Percentiles rank a stretch among this genome's conserved stretches.
phyloP scores from a whole-genome alignment of 2,888 invertebrate species.

The Clepsis dumicolana region DNA sequence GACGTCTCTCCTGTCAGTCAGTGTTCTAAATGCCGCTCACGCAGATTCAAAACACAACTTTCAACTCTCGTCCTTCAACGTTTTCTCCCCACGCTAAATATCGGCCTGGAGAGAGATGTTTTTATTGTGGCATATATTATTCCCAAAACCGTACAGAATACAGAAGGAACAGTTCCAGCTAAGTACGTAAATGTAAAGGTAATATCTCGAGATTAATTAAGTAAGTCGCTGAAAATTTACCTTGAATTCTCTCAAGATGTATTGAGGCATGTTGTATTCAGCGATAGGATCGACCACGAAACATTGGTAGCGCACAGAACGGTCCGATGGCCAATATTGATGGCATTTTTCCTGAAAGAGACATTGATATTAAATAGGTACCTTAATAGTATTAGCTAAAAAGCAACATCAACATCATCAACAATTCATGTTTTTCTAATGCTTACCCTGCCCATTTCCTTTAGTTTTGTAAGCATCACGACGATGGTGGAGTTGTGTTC shows the following conservation, averaged over 20 bases:
- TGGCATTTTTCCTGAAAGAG: conserved; percentile 96
- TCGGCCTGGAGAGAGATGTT: no score
- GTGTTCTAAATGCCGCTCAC: no score
- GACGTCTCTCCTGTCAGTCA: no score
- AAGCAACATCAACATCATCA: not conserved
- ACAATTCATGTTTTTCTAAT: conserved; percentile 4
- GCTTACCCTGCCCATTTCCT: conserved; percentile 98
- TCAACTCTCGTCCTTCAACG: no score
- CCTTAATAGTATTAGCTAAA: conserved; percentile 4
- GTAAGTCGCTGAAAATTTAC: conserved; percentile 58
- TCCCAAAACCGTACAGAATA: no score
- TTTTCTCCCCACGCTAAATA: no score
- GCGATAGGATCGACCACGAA: conserved; percentile 99
- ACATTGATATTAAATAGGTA: conserved; percentile 30
- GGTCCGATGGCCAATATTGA: conserved; percentile 99
- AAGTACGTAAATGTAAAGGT: no score
- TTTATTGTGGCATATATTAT: no score
- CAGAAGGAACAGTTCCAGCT: no score
- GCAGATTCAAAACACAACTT: no score
- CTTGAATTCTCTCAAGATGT: conserved; percentile 99
- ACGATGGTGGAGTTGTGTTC: conserved; percentile 99
- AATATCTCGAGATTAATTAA: not conserved
- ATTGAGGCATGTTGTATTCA: conserved; percentile 99
- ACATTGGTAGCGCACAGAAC: conserved; percentile 98
- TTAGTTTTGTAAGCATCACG: conserved; percentile 98